Evolutionary conservation across 2,113 vertebrate genomes (phyloP), one percentile per base, ranked within the genome.

Genomic region (Phoxinus phoxinus): DNA sequence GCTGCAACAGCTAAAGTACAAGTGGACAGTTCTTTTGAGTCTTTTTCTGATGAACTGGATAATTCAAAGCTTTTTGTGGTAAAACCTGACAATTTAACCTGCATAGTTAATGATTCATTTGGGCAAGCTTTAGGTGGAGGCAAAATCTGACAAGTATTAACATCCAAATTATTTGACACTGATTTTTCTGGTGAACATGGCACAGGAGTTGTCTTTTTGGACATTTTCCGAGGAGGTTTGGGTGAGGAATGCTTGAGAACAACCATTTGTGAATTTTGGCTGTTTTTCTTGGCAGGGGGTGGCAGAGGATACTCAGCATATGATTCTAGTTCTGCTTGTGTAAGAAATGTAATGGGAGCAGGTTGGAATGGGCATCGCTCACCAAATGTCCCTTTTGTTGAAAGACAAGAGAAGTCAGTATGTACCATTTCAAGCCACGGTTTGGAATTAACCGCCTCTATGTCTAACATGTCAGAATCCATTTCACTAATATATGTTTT

Each of bases 161-260:
- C 74, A 27, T 27, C 48, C 11, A 59, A 85, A 41, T 86, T 83
- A 53, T 73, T 85, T 73, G 56, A 67, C 9, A 27, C 17, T 19
- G 84, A 51, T 67, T 86, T 87, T 71, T 58, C 84, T 41, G 63
- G 75, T 46, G 85, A 74, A 19, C 65, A 48, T 23, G 41, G 41
- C 30, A 65, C 59, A 77, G 65, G 85, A 1, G 90, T 35, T 15
- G 90, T 87, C 90, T 95, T 95, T 72, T 92, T 89, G n/a, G 94
- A 95, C 94, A 95, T 95, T 90, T 94, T 93, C 27, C 94, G 91
- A 8, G 95, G 94, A 2, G 94, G 94, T 87, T 94, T 95, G 4
- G 94, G 95, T 11, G 94, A 95, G 3, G 93, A 93, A 87, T 94
- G 94, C 88, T 95, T 95, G 79, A 95, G 94, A 87, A 95, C 92